Percentiles rank a stretch among this genome's conserved stretches.
Conservation (phyloP, 1,140 invertebrate species). For the Trissolcus basalis region DNA sequence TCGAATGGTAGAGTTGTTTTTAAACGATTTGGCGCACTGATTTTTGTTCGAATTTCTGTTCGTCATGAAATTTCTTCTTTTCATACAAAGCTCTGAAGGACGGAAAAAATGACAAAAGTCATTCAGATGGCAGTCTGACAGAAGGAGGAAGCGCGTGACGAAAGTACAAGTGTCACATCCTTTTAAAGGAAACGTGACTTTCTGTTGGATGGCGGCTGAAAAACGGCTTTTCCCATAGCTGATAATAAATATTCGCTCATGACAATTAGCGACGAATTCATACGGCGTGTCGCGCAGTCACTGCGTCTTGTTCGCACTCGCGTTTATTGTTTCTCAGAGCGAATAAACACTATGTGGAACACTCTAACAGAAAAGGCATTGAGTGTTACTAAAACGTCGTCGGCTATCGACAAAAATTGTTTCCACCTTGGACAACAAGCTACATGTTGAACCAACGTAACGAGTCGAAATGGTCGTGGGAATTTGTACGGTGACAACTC, state of each 20-base stretch:
- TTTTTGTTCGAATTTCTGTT: too few species aligned
- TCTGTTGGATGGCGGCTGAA: background rate
- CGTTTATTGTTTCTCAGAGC: background rate
- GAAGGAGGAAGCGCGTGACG: constrained; percentile 27
- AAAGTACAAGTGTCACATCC: constrained; percentile 18
- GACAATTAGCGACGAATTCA: background rate
- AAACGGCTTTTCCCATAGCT: constrained; percentile 6
- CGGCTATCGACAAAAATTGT: constrained; percentile 5
- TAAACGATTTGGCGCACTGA: too few species aligned
- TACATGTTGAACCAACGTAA: constrained; percentile 1
- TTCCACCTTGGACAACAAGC: background rate
- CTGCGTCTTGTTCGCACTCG: too few species aligned
- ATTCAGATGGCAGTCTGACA: background rate
- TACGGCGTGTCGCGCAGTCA: background rate
- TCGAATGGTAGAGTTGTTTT: too few species aligned
- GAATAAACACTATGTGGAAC: background rate
- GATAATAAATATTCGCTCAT: constrained; percentile 5
- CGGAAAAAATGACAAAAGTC: background rate
- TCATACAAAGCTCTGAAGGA: too few species aligned
- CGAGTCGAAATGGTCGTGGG: constrained; percentile 24
- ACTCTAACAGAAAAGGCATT: background rate
- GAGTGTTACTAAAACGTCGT: background rate
- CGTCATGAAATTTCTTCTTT: too few species aligned
- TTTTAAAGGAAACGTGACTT: constrained; percentile 32
- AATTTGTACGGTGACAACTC: constrained; percentile 7